These are phyloP conservation scores for Gavialis gangeticus DNA, from an alignment of 2,113 vertebrate genomes.

Conservation along the genomic window DNA sequence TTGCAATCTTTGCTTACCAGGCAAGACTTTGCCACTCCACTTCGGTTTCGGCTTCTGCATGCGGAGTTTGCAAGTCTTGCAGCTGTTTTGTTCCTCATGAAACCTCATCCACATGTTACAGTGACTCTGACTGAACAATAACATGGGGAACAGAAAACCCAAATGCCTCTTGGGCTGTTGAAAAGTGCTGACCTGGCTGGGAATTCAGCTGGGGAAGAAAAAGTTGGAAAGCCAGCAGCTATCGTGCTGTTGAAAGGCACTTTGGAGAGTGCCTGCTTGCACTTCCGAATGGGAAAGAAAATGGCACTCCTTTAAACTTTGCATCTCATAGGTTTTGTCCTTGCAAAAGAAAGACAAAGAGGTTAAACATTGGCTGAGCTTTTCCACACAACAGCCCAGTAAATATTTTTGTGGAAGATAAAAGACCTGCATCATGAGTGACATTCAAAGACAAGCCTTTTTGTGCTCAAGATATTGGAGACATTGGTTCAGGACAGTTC, in stretches of 20 bases:
- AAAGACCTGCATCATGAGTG: neutral
- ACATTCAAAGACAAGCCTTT: neutral
- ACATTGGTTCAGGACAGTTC: neutral
- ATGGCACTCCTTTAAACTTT: neutral
- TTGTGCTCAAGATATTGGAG: slow-evolving; percentile 31
- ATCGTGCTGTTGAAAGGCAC: neutral
- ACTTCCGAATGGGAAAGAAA: neutral
- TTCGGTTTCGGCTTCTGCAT: accelerated
- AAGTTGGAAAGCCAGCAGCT: neutral
- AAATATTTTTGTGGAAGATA: slow-evolving; percentile 22
- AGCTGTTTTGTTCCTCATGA: neutral
- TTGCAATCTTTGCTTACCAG: neutral
- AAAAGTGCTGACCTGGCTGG: neutral
- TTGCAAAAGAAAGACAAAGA: neutral
- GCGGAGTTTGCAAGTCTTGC: neutral
- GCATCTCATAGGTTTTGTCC: too few relatives aligned
- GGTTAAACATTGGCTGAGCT: neutral
- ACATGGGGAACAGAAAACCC: neutral
- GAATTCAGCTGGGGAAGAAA: neutral
- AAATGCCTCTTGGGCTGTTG: neutral
- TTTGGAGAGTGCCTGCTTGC: neutral
- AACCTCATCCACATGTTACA: neutral
- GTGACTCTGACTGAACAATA: neutral
- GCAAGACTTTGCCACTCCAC: neutral
- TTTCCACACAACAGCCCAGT: neutral